Conservation (phyloP, 1,140 invertebrate genomes). For the Lamellibrachia luymesi region DNA sequence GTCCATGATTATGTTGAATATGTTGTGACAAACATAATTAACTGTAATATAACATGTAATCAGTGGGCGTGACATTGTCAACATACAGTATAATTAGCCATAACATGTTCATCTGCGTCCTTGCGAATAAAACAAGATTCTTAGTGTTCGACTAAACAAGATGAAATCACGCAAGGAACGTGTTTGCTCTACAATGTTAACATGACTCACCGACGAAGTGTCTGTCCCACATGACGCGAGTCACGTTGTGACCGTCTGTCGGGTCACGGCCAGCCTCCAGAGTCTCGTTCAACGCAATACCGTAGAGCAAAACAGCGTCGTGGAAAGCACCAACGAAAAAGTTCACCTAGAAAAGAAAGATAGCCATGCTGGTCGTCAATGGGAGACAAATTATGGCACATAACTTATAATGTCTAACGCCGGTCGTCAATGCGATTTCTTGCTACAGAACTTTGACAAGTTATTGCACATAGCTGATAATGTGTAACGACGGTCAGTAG, state of each 20-base stretch:
- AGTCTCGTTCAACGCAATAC: neutral
- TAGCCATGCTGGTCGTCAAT: neutral
- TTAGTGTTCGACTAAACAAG: too few species aligned
- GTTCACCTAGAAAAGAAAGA: slow-evolving; percentile 16
- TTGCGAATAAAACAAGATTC: too few species aligned
- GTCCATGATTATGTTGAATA: neutral
- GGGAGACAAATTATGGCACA: too few species aligned
- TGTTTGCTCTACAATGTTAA: neutral
- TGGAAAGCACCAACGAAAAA: slow-evolving; percentile 17
- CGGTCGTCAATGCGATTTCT: too few species aligned
- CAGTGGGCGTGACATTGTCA: too few species aligned
- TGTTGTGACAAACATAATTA: neutral
- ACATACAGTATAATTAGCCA: too few species aligned
- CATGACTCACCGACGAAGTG: neutral
- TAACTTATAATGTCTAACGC: too few species aligned
- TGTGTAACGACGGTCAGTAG: too few species aligned
- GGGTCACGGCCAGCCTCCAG: slow-evolving; percentile 8
- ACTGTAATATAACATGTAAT: too few species aligned
- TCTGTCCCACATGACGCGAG: neutral
- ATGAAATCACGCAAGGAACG: neutral
- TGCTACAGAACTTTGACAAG: too few species aligned
- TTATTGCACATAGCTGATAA: too few species aligned
- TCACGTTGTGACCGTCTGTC: neutral
- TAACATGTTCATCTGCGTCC: too few species aligned
- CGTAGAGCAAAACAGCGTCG: slow-evolving; percentile 12